Base-by-base conservation (phyloP, 2,797 vertebrate species). In the Phrynocephalus forsythii region DNA sequence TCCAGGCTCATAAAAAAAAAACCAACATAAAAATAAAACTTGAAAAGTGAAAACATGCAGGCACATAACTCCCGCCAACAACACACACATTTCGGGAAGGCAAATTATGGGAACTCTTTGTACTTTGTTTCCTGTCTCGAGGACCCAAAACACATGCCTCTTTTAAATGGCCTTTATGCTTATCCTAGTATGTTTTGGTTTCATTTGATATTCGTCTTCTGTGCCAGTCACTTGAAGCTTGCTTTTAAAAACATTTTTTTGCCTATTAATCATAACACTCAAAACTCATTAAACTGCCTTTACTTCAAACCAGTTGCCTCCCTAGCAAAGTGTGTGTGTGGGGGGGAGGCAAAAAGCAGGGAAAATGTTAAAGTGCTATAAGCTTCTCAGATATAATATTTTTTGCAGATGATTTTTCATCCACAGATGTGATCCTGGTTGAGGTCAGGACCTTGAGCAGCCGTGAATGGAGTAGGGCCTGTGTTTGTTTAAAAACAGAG, bases 1-100 rank as follows among this genome's bases (percentile, higher is more conserved):
- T 71, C 81, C 33, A 85, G 78, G 68, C 26, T 44, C 81, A 0
- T 92, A 77, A 88, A 93, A 91, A 85, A 85, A 11, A 52, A 78
- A 13, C 15, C 18, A 30, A 33, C 52, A 56, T 56, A 56, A 90
- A 69, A 9, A 86, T 71, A 86, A 91, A 5, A 38, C 30, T 73
- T 85, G 72, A 91, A 93, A 48, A 76, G 33, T 28, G 33, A 44
- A 69, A 90, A 87, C 90, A 78, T 69, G 52, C 44, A 44, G 38
- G 44, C 73, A 48, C 44, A 76, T 11, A 16, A 63, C 13, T 18
- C 60, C 18, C 60, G 15, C 60, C 60, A 18, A 63, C 18, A 63
- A 63, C 13, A 63, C 73, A 44, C 44, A 76, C 73, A 76, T 76
- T 76, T 76, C 38, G 30, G 87, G 83, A 88, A 87, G 10, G 1